Base-by-base conservation (phyloP, 1,140 invertebrate genomes). In the Drosophila busckii region DNA sequence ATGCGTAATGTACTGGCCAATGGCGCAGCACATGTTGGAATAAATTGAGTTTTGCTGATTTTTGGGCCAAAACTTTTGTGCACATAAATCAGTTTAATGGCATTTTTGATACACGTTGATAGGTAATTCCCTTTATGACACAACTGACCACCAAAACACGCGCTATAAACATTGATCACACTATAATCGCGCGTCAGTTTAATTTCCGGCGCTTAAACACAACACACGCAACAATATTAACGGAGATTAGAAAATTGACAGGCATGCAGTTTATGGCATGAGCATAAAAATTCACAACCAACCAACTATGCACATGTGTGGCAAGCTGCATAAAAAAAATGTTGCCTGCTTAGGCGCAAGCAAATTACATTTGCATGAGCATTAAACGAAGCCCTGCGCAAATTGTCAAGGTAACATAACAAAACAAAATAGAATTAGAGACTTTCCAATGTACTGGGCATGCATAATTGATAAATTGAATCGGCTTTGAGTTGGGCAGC, bases 171-270 rank as follows among this genome's bases (percentile, higher is more conserved):
- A 80, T 76, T 55, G 46, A 46, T 60, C 70, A 54, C 15, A 23
- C 17, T 29, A 52, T 60, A 64, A 60, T 48, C 70, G 41, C 44
- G 54, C 70, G 48, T 50, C 59, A 75, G 75, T 82, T 82, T 82
- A 82, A 82, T 82, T 82, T 82, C 75, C 75, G 65, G 55, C 15
- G 44, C 53, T 50, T 20, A 62, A 66, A 62, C 55, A 48, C 48
- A 53, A 15, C 20, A 3, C 10, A 17, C 22, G 9, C 6, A 23
- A 20, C 5, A 17, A 32, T 38, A 35, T 52, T 46, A 28, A 15
- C 6, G 15, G 32, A 42, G 45, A 62, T 70, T 78, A 70, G 53
- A 60, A 64, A 54, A 31, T 55, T 44, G 45, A 62, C 16, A 32
- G 35, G 19, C n/a, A n/a, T n/a, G n/a, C n/a, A n/a, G n/a, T n/a